A percentile compares a stretch with the other conserved stretches of the same genome.
phyloP scores from a whole-genome alignment of 37 sponge, comb jelly and placozoan genomes.

The Diacarnus erythraeanus region DNA sequence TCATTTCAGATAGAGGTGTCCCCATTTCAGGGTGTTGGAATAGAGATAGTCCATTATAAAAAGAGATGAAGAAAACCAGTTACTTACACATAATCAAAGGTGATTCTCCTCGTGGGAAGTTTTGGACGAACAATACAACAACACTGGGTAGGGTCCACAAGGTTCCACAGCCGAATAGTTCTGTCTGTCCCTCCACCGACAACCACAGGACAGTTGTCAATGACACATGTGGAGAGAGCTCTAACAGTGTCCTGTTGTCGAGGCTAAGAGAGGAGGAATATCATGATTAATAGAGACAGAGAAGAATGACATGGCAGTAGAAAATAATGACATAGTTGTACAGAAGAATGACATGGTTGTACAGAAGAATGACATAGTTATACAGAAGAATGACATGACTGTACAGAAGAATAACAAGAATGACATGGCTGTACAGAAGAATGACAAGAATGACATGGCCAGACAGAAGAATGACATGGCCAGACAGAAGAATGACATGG shows the following conservation, averaged over 20 bases:
- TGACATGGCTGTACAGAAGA: no score
- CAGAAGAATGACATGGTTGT: background rate
- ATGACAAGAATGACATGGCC: no score
- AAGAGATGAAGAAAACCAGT: no score
- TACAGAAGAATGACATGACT: no score
- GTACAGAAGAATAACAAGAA: no score
- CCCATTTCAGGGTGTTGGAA: no score
- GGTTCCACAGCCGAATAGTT: constrained; percentile 76
- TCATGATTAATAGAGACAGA: background rate
- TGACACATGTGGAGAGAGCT: constrained; percentile 36
- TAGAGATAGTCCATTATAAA: no score
- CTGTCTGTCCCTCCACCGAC: constrained; percentile 82
- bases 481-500: no score
- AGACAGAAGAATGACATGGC: no score
- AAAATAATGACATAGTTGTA: background rate
- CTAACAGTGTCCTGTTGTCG: constrained; percentile 58
- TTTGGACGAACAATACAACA: constrained; percentile 46
- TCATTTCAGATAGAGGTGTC: no score
- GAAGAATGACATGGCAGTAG: background rate
- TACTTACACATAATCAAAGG: constrained; percentile 37
- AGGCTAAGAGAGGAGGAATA: constrained; percentile 13
- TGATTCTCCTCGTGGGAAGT: constrained; percentile 13
- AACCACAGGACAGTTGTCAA: constrained; percentile 62
- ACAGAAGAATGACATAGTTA: no score
- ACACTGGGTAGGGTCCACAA: constrained; percentile 51